Evolutionary conservation across 92 coral and sea anemone species (phyloP), one percentile per base, ranked within the genome.

Genomic region (Siderastrea radians): DNA sequence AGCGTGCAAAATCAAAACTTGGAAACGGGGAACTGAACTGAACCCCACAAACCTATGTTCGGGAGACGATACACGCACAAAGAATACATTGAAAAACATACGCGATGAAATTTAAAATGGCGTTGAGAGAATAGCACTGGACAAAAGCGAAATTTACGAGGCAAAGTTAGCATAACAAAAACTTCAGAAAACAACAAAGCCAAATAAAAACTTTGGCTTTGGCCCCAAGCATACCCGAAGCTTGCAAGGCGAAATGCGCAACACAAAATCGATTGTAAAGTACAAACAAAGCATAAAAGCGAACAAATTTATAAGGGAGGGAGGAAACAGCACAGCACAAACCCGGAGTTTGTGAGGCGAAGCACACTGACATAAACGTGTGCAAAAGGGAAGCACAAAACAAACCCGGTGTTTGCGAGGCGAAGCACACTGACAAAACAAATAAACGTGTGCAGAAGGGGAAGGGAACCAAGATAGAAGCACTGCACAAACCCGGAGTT

Each of bases 61-160:
- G 74, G 74, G 74, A 69, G 53, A 12, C 74, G 74, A 46, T 50
- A 26, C 38, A 69, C 74, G 54, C 74, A 69, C 46, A 69, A 69
- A 69, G 38, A 69, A 69, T 38, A 44, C 51, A 69, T 44, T 69
- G 74, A 69, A 69, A 69, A 69, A 64, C 74, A 69, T 16, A 47
- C 17, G 44, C 74, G 38, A 47, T 44, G 74, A 69, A 26, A 69
- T 26, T 65, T 16, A 65, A 65, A 61, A 61, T 65, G 19, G 70
- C 70, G 70, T 16, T 45, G 4, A 45, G 70, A 46, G 70, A 65
- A 65, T 19, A 19, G 70, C 70, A 65, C 70, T 65, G 70, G 70
- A n/a, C 70, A 65, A 65, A 65, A 45, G 70, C 7, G 19, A 65
- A 65, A 19, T 4, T 16, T 16, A 46, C 6, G 4, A 8, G 70